phyloP scores from a whole-genome alignment of 2,113 vertebrate genomes.

The Pungitius pungitius region DNA sequence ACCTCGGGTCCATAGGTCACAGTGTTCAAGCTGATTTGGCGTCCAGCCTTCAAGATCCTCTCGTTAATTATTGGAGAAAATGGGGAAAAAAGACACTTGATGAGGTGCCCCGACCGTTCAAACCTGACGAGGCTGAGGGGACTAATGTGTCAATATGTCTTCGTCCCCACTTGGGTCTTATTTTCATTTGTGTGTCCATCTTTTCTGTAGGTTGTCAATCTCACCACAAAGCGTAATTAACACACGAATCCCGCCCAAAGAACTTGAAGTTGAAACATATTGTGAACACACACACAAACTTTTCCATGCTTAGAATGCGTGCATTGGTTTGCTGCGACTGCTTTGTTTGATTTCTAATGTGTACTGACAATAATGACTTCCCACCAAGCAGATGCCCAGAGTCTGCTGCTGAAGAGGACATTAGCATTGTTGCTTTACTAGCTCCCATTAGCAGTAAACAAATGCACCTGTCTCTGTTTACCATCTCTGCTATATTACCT shows the following conservation, averaged over 20 bases:
- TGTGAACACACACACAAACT: slow-evolving; percentile 14
- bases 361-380: slow-evolving; percentile 57
- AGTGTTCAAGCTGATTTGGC: neutral
- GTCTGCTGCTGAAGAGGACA: slow-evolving; percentile 72
- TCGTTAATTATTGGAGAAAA: neutral
- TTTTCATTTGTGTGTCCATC: neutral
- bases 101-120: neutral
- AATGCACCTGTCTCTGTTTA: slow-evolving; percentile 81
- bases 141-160: neutral
- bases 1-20: neutral
- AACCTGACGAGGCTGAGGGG: neutral
- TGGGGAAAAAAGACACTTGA: neutral
- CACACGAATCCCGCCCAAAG: neutral
- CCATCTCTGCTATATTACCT: slow-evolving; percentile 74
- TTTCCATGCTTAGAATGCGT: slow-evolving; percentile 34
- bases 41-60: neutral
- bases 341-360: slow-evolving; percentile 58
- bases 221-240: neutral
- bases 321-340: slow-evolving; percentile 27
- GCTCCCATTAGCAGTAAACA: slow-evolving; percentile 77
- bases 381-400: slow-evolving; percentile 70
- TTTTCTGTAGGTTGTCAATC: neutral
- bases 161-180: neutral
- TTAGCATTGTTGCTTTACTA: slow-evolving; percentile 78
- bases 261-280: neutral